Conservation (phyloP, 2,888 invertebrate species). For the Plemyria rubiginata region DNA sequence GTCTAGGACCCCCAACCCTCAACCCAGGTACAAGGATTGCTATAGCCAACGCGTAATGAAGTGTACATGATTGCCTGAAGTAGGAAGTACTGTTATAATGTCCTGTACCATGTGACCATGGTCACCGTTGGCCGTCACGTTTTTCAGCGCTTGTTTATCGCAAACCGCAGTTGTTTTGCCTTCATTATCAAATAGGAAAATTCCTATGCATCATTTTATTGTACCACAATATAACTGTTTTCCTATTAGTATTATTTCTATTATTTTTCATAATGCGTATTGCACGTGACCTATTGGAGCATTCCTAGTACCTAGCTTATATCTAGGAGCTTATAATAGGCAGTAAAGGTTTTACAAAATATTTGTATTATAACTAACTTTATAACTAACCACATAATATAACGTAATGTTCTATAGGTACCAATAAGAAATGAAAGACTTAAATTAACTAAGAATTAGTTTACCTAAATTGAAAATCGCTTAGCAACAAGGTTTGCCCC, state of each 20-base stretch:
- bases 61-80: no score
- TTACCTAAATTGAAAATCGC: no score
- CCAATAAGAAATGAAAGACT: no score
- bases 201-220: constrained; percentile 27
- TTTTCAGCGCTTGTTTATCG: constrained; percentile 31
- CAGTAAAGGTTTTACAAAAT: no score
- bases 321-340: neutral
- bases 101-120: neutral
- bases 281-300: neutral
- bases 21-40: no score
- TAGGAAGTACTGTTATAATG: neutral
- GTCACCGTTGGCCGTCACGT: constrained; percentile 30
- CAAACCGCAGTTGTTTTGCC: constrained; percentile 13
- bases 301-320: neutral
- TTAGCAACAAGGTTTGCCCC: no score
- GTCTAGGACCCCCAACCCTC: no score
- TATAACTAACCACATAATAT: no score
- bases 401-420: no score
- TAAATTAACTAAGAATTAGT: no score
- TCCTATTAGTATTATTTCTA: constrained; percentile 13
- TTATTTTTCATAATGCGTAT: neutral
- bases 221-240: constrained; percentile 15
- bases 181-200: constrained; percentile 35
- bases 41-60: no score
- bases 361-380: no score